These are phyloP conservation scores for Drepanosiphum platanoidis DNA, from an alignment of 2,888 invertebrate species.

Conservation along the genomic window DNA sequence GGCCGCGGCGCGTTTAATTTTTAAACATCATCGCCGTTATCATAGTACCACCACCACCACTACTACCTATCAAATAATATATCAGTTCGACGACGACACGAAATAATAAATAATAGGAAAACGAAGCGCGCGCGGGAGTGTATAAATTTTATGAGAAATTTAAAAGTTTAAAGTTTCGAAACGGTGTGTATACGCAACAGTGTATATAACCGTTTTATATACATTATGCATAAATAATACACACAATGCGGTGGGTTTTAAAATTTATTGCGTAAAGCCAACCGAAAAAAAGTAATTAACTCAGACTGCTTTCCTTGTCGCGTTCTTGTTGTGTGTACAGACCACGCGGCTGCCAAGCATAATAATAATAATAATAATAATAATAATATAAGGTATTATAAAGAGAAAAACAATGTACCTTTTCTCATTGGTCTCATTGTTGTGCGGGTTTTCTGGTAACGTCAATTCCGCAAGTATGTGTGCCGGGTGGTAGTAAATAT, in stretches of 20 bases:
- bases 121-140: too few relatives aligned
- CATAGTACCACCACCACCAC: too few relatives aligned
- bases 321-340: not conserved
- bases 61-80: too few relatives aligned
- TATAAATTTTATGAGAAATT: too few relatives aligned
- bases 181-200: too few relatives aligned
- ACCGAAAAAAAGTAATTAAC: conserved; percentile 43
- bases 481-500: not conserved
- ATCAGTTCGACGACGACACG: too few relatives aligned
- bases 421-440: conserved; percentile 25
- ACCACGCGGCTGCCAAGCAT: not conserved
- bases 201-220: too few relatives aligned
- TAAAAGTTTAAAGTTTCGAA: too few relatives aligned
- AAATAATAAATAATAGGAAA: too few relatives aligned
- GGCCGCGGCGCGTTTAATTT: too few relatives aligned
- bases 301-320: not conserved
- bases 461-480: not conserved
- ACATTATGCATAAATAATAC: not conserved
- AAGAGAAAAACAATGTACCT: conserved; percentile 44
- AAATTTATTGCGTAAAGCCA: conserved; percentile 1
- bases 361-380: conserved; percentile 13
- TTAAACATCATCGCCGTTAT: too few relatives aligned
- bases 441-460: not conserved
- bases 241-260: conserved; percentile 7
- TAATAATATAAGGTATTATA: conserved; percentile 16